A percentile compares a stretch with the other conserved stretches of the same genome.
Evolutionary conservation across 1,140 invertebrate species (phyloP).

Genomic region (Pseudobourletiella spinata): DNA sequence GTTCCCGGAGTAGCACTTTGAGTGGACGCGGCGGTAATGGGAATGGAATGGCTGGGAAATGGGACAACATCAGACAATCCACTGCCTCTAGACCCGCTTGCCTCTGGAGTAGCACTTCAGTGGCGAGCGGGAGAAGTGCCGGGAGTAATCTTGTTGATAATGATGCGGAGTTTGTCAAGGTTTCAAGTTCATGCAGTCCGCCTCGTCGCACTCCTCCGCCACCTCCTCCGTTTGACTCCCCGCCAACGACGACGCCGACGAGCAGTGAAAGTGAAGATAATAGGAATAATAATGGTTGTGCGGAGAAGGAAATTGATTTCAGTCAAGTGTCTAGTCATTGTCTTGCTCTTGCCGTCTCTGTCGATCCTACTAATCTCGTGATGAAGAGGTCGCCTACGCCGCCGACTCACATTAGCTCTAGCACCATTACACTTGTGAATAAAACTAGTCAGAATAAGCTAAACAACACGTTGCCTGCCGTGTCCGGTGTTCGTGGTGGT

Average conservation of each 20-base stretch:
- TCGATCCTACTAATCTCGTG: not conserved
- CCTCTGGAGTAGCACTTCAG: not conserved
- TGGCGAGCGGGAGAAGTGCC: not conserved
- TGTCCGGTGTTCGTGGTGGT: not conserved
- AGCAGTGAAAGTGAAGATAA: not conserved
- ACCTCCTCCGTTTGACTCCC: not conserved
- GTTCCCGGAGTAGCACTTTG: not conserved
- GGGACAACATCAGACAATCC: not conserved
- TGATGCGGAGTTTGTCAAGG: not conserved
- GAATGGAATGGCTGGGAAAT: not conserved
- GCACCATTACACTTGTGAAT: not conserved
- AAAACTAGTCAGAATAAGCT: not conserved
- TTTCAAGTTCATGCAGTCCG: not conserved
- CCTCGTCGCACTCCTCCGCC: not conserved
- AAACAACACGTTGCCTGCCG: not conserved
- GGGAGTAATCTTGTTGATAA: not conserved
- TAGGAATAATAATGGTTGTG: no score
- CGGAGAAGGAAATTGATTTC: no score
- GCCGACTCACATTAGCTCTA: not conserved
- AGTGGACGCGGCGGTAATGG: not conserved
- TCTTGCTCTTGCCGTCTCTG: not conserved
- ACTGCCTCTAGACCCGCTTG: no score
- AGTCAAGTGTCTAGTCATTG: slow-evolving; percentile 1
- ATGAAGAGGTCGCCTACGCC: not conserved
- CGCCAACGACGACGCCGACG: not conserved